Base-by-base conservation (phyloP, 2,113 vertebrate genomes). In the Sula dactylatra region DNA sequence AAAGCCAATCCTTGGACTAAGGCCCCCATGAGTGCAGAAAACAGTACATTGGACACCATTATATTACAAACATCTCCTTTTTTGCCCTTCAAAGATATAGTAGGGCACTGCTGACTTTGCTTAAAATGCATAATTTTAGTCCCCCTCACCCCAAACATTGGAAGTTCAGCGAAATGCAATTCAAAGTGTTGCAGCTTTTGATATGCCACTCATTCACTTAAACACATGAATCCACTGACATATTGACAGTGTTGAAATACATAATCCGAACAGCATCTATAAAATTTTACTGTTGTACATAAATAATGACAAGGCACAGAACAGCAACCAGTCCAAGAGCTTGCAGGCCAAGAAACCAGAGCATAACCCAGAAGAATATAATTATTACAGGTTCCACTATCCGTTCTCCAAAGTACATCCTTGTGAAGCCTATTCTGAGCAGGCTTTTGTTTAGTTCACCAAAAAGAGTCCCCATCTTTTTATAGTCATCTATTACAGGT, bases 321-420 rank as follows among this genome's bases (percentile, higher is more conserved):
- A 99, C 98, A 94, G 99, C 99, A 88, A 99, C 99, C 18, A 99
- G 98, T 86, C 99, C 99, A 74, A 99, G 98, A 49, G 99, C 99
- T 97, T 99, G 99, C 27, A 99, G 97, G 24, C 99, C 99, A 69
- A 99, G 98, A 96, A 99, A 99, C 99, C 99, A 99, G 54, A 99
- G 98, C 98, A 99, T 98, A 71, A 99, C 79, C 99, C 99, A 99
- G 97, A 99, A 99, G 97, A 99, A 98, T 56, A 99, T 82, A 38
- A 99, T 97, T 81, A 99, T 98, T 13, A 99, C 99, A 1, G 99
- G 99, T 96, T 99, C 99, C 74, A 99, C 99, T 92, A 98, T 99
- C 96, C 98, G 98, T 96, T 99, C 99, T 91, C 99, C 99, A 91
- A 99, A 99, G 97, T 99, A 99, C 98, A 99, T 99, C 98, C 99